These are phyloP conservation scores for Petrolisthes manimaculis DNA, from an alignment of 2,888 invertebrate species.

Conservation along the genomic window DNA sequence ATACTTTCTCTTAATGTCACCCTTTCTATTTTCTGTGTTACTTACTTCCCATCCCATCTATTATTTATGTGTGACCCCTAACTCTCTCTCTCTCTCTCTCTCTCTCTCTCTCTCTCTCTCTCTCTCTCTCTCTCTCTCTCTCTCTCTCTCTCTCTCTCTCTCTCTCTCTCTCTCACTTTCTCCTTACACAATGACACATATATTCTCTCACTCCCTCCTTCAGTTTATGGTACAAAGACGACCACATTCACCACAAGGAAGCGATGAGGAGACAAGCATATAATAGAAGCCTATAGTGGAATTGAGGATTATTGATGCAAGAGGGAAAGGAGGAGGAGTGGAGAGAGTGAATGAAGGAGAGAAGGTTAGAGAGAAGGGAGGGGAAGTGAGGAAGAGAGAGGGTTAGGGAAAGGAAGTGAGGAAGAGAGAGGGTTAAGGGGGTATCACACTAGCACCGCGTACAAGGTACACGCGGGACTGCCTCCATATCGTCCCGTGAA, in stretches of 20 bases:
- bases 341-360: neutral
- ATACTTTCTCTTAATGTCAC: neutral
- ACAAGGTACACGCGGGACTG: no score
- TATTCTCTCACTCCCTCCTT: neutral
- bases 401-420: neutral
- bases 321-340: neutral
- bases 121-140: neutral
- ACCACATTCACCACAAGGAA: no score
- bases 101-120: slow-evolving; percentile 1
- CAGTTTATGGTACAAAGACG: neutral
- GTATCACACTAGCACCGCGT: no score
- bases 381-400: neutral
- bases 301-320: neutral
- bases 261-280: neutral
- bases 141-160: neutral
- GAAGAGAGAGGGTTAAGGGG: neutral
- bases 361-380: neutral
- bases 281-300: neutral
- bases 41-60: neutral
- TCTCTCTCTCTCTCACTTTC: neutral
- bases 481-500: no score
- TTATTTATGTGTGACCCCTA: neutral
- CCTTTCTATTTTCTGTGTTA: neutral
- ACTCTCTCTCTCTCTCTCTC: neutral
- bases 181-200: neutral